Conservation (phyloP, 2,888 invertebrate species). For the Taphrorychus bicolor region DNA sequence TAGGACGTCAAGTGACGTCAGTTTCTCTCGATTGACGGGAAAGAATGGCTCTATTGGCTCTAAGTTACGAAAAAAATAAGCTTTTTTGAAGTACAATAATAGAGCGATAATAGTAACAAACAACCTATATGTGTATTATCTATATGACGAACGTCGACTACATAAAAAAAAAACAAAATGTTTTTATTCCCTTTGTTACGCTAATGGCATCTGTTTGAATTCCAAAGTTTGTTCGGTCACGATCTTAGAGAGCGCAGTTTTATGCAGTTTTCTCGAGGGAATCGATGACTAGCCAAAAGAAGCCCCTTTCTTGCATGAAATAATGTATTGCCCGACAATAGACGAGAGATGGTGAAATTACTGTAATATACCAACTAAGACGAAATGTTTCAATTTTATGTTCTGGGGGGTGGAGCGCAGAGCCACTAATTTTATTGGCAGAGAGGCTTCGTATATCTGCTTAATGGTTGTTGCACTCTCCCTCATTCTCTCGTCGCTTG, state of each 20-base stretch:
- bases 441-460: no score
- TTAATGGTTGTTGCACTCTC: no score
- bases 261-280: constrained; percentile 24
- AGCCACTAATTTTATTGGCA: constrained; percentile 13
- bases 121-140: no score
- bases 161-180: not conserved
- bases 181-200: not conserved
- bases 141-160: not conserved
- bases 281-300: constrained; percentile 30
- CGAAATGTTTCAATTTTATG: constrained; percentile 25
- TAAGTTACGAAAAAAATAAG: no score
- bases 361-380: no score
- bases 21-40: no score
- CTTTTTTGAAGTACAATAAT: no score
- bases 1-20: no score
- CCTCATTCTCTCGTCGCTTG: no score
- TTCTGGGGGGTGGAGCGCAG: not conserved
- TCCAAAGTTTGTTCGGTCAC: constrained; percentile 12
- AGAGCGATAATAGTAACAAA: no score
- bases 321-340: constrained; percentile 22
- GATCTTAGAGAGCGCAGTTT: constrained; percentile 13
- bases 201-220: not conserved
- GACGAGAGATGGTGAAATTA: no score
- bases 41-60: no score
- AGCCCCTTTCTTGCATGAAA: constrained; percentile 14